Percentiles rank a stretch among this genome's conserved stretches.
Evolutionary conservation across 2,888 invertebrate genomes (phyloP).

Genomic region (Ophion obscuratus): DNA sequence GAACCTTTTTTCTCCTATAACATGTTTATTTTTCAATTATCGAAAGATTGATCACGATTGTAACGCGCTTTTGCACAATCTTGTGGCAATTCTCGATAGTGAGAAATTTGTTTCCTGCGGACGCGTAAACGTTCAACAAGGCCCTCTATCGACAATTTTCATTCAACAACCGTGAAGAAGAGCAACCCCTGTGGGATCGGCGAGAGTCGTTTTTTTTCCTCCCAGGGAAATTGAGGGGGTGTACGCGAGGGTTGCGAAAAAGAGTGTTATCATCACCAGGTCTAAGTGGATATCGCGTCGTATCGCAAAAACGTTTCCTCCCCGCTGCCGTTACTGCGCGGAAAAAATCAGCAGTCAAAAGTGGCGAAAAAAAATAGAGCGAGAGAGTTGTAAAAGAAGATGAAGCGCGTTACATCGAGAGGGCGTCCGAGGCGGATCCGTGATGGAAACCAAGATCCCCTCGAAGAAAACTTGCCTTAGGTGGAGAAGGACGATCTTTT

Average conservation of each 20-base stretch:
- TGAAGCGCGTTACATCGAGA: slow-evolving; percentile 55
- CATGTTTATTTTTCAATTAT: background rate
- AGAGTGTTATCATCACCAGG: slow-evolving; percentile 65
- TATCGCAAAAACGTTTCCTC: slow-evolving; percentile 67
- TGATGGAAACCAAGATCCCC: slow-evolving; percentile 44
- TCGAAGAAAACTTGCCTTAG: slow-evolving; percentile 18
- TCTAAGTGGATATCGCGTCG: slow-evolving; percentile 71
- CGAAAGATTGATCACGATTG: background rate
- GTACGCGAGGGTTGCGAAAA: slow-evolving; percentile 62
- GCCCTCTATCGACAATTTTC: background rate
- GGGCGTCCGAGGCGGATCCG: slow-evolving; percentile 54
- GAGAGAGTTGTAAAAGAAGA: slow-evolving; percentile 19
- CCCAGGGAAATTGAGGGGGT: slow-evolving; percentile 49
- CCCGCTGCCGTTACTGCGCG: slow-evolving; percentile 60
- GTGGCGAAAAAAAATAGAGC: slow-evolving; percentile 27
- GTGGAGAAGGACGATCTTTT: slow-evolving; percentile 27
- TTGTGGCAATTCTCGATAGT: background rate
- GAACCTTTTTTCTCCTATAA: background rate
- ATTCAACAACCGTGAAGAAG: slow-evolving; percentile 1
- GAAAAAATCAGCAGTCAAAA: slow-evolving; percentile 26
- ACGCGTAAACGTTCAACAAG: slow-evolving; percentile 2
- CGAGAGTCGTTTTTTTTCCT: slow-evolving; percentile 54
- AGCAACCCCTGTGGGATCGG: slow-evolving; percentile 18
- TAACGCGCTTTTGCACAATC: background rate
- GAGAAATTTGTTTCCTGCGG: slow-evolving; percentile 4